Base-by-base conservation (phyloP, 2,113 vertebrate genomes). In the Thunnus maccoyii region DNA sequence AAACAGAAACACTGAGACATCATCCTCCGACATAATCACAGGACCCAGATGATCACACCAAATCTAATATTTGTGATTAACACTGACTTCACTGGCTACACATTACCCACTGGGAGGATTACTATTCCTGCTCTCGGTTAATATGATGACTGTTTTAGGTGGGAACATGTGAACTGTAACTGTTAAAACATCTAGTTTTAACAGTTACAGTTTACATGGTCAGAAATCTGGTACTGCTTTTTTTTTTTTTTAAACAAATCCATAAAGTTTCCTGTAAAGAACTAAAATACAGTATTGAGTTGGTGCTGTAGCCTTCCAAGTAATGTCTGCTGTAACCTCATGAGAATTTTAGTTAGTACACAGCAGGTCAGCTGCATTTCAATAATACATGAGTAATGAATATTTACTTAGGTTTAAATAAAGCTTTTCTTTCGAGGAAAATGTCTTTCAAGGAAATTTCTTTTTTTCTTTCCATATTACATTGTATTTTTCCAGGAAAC, bases 1-100 rank as follows among this genome's bases (percentile, higher is more conserved):
- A 47, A 80, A 80, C 18, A 56, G 32, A 36, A 82, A 75, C 4
- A 30, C 56, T 56, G 54, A 72, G 30, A n/a, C 16, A 22, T 54
- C 52, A 25, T 62, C 60, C 41, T 52, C 17, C 36, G 20, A 22
- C 55, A 17, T 67, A 48, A 60, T 55, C 22, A 47, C 58, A 50
- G 13, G 47, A 66, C 36, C 30, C 13, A 27, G 47, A 76, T 8
- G 32, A 36, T 36, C 32, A 36, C 32, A 36, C 5, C 32, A 36
- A 36, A 36, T 36, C 1, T 36, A 4, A 36, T 63, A 76, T 64
- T 25, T 75, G 60, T 0, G 25, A 63, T n/a, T 20, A 20, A 57
- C 22, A 70, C 66, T 2, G 15, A 82, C 50, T 9, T 67, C 61
- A 32, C 13, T 9, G 2, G 16, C 30, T 27, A 11, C n/a, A n/a